phyloP scores from a whole-genome alignment of 2,797 vertebrate species.

The Pempheris klunzingeri region DNA sequence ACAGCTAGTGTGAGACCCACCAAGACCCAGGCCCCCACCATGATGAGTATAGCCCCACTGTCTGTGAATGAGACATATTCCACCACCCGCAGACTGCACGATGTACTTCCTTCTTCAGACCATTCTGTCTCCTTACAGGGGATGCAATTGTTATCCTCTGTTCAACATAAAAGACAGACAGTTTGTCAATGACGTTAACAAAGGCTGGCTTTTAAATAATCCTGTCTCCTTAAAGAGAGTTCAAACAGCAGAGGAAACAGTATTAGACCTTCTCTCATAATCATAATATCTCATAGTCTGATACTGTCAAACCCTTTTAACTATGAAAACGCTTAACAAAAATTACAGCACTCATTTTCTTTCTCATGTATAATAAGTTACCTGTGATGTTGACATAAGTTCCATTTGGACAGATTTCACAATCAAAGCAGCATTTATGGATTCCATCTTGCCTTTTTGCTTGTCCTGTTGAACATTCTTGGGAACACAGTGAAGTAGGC shows the following conservation, averaged over 20 bases:
- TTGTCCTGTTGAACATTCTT: slow-evolving; percentile 77
- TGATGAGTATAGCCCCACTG: slow-evolving; percentile 70
- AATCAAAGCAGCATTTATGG: slow-evolving; percentile 86
- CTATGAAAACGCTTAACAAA: neutral
- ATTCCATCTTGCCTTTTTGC: slow-evolving; percentile 61
- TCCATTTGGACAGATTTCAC: slow-evolving; percentile 72
- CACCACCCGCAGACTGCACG: slow-evolving; percentile 78
- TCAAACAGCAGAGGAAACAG: neutral
- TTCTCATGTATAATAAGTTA: slow-evolving; percentile 16
- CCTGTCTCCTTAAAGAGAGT: neutral
- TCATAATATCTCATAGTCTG: too few species aligned
- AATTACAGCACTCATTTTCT: neutral
- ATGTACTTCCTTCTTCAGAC: slow-evolving; percentile 79
- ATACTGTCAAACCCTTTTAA: neutral
- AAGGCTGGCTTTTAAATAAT: slow-evolving; percentile 20
- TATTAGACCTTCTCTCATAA: neutral
- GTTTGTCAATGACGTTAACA: neutral
- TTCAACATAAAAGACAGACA: slow-evolving; percentile 21
- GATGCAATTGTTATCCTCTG: slow-evolving; percentile 75
- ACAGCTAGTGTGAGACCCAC: slow-evolving; percentile 73
- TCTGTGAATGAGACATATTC: slow-evolving; percentile 82
- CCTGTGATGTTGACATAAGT: slow-evolving; percentile 84
- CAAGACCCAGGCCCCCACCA: slow-evolving; percentile 62
- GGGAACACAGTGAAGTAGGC: slow-evolving; percentile 81
- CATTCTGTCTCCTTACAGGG: slow-evolving; percentile 83